Conservation (phyloP, 2,113 vertebrate species). For the Anser brachyrhynchus region DNA sequence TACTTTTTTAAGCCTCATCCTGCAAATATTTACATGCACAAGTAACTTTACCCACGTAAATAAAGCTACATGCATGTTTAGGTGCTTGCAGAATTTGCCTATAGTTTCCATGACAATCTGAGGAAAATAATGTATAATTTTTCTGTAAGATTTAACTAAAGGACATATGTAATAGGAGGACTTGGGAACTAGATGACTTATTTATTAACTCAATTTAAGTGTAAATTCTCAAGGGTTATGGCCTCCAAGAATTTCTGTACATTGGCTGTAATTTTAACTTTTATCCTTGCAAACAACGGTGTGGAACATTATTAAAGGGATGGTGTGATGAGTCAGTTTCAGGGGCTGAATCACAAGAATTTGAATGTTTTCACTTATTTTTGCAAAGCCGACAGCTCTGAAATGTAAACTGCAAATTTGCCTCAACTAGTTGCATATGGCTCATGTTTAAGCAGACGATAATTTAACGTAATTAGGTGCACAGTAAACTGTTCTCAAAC, state of each 20-base stretch:
- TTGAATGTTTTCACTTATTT: slow-evolving; percentile 28
- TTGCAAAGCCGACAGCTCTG: slow-evolving; percentile 34
- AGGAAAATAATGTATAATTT: background rate
- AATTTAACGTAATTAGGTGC: background rate
- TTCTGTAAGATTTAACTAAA: background rate
- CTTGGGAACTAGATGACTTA: background rate
- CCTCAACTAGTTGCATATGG: slow-evolving; percentile 9
- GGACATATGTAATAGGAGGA: background rate
- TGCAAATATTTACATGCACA: background rate
- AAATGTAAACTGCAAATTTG: slow-evolving; percentile 27
- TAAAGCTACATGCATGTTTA: background rate
- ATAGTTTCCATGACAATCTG: background rate
- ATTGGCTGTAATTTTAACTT: background rate
- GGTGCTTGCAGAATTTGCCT: background rate
- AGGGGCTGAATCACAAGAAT: background rate
- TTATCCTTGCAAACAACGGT: background rate
- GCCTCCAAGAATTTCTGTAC: background rate
- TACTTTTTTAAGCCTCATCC: background rate
- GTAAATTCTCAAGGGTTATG: background rate
- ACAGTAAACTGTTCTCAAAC: background rate
- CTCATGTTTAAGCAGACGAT: background rate
- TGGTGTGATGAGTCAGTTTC: background rate
- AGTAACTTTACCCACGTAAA: background rate
- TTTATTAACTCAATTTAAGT: slow-evolving; percentile 24
- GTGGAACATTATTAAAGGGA: background rate